A percentile compares a stretch with the other conserved stretches of the same genome.
Conservation (phyloP, 2,888 invertebrate species). For the Epirrhoe alternata region DNA sequence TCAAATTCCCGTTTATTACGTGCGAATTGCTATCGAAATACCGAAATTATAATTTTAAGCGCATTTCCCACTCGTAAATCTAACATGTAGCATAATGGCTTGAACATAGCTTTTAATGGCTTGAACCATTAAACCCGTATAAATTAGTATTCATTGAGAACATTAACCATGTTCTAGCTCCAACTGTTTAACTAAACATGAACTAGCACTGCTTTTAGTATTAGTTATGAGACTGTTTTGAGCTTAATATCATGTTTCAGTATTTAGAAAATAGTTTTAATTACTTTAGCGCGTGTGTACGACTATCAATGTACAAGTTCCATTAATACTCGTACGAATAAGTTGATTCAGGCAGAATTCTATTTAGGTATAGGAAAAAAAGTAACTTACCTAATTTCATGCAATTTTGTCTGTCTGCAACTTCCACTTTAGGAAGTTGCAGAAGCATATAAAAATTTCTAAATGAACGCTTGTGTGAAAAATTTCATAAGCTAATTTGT, state of each 20-base stretch:
- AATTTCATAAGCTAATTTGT: slow-evolving; percentile 1
- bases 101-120: slow-evolving; percentile 70
- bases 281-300: not conserved
- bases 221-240: slow-evolving; percentile 15
- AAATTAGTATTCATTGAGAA: slow-evolving; percentile 81
- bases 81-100: slow-evolving; percentile 25
- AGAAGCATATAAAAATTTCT: too few relatives aligned
- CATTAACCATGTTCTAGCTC: slow-evolving; percentile 57
- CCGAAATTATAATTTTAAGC: slow-evolving; percentile 23
- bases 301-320: too few relatives aligned
- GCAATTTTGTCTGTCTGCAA: too few relatives aligned
- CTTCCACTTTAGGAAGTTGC: too few relatives aligned
- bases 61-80: slow-evolving; percentile 25
- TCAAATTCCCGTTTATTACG: not conserved
- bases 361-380: too few relatives aligned
- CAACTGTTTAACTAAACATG: slow-evolving; percentile 44
- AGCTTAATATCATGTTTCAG: too few relatives aligned
- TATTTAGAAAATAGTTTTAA: slow-evolving; percentile 1
- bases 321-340: too few relatives aligned
- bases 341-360: too few relatives aligned
- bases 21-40: slow-evolving; percentile 17
- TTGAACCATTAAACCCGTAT: slow-evolving; percentile 79
- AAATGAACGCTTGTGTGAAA: not conserved
- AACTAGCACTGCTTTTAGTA: slow-evolving; percentile 30
- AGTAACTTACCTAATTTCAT: too few relatives aligned